phyloP scores from a whole-genome alignment of 2,113 vertebrate species.

The Bubo blakistoni region DNA sequence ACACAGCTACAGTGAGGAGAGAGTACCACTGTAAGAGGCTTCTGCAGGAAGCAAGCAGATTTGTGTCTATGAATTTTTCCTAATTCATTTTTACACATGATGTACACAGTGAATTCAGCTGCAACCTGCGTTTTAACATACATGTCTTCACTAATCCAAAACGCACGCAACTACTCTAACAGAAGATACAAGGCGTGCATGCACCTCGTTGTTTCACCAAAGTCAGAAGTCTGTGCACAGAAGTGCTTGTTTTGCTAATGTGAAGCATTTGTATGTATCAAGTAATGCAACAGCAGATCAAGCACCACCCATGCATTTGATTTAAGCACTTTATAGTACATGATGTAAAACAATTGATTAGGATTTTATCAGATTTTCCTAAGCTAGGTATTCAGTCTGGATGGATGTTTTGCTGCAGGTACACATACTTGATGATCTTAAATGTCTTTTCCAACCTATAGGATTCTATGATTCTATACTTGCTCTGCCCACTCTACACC shows the following conservation, averaged over 20 bases:
- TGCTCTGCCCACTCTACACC: background rate
- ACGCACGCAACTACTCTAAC: fast-evolving
- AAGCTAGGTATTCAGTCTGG: background rate
- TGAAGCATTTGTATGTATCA: background rate
- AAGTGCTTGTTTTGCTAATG: background rate
- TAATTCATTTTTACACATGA: background rate
- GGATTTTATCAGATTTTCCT: background rate
- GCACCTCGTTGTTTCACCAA: background rate
- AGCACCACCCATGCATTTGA: background rate
- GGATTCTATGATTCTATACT: too few relatives aligned
- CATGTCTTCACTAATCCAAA: background rate
- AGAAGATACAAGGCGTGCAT: background rate
- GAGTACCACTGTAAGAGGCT: background rate
- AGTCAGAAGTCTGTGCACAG: background rate
- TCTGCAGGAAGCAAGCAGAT: background rate
- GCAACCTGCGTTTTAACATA: background rate
- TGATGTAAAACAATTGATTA: background rate
- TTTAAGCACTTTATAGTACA: background rate
- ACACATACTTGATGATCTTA: background rate
- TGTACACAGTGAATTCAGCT: background rate
- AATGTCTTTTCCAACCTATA: too few relatives aligned
- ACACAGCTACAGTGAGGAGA: fast-evolving
- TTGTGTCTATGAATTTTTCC: background rate
- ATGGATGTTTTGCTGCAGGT: background rate
- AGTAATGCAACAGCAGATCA: background rate